Percentiles rank a stretch among this genome's conserved stretches.
These are phyloP conservation scores for Bovichtus diacanthus DNA, from an alignment of 2,797 vertebrate species.

Conservation along the genomic window DNA sequence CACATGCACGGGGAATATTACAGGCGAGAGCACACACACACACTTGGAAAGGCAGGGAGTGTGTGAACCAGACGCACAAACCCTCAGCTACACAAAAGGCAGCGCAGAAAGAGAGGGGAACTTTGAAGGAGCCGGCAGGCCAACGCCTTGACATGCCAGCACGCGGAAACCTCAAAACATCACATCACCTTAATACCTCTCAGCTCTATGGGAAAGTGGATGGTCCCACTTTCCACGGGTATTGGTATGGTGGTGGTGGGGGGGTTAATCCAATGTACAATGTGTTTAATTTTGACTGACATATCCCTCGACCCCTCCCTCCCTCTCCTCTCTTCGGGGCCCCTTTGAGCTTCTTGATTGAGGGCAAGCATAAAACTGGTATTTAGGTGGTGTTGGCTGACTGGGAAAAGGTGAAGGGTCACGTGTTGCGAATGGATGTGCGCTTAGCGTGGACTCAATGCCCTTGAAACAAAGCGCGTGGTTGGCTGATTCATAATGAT, in stretches of 20 bases:
- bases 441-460: conserved; percentile 39
- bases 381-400: conserved; percentile 57
- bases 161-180: conserved; percentile 35
- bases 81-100: conserved; percentile 58
- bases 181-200: conserved; percentile 47
- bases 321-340: conserved; percentile 52
- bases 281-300: conserved; percentile 81
- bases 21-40: conserved; percentile 33
- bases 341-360: conserved; percentile 56
- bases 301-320: conserved; percentile 47
- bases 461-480: background rate
- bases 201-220: conserved; percentile 71
- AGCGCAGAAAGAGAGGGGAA: conserved; percentile 34
- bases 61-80: conserved; percentile 57
- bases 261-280: conserved; percentile 78
- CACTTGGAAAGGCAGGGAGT: conserved; percentile 38
- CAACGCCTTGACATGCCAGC: conserved; percentile 53
- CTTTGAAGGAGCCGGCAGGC: conserved; percentile 59
- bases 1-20: conserved; percentile 30
- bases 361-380: conserved; percentile 59
- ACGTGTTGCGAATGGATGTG: conserved; percentile 67
- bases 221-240: conserved; percentile 70
- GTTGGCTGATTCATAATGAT: background rate
- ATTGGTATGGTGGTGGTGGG: conserved; percentile 21
- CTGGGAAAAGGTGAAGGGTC: conserved; percentile 74